Evolutionary conservation across 2,113 vertebrate genomes (phyloP).

Genomic region (Prunella himalayana): DNA sequence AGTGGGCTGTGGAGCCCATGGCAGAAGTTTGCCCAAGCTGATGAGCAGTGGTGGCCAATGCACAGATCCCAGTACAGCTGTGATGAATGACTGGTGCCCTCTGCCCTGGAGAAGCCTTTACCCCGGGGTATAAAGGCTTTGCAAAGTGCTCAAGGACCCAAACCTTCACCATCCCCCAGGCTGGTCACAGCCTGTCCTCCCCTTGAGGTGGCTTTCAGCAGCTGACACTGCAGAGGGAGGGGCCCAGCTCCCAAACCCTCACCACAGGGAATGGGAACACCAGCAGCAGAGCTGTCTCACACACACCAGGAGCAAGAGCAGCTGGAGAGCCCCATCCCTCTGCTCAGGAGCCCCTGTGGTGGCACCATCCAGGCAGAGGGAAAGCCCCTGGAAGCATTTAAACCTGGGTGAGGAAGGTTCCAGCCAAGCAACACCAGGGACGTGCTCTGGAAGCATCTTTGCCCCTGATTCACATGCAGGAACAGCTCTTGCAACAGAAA

Average conservation of each 20-base stretch:
- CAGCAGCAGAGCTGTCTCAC: not conserved
- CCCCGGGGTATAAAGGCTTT: fast-evolving
- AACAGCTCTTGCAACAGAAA: fast-evolving
- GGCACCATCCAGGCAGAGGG: not conserved
- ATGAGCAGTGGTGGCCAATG: fast-evolving
- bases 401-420: not conserved
- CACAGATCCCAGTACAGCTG: not conserved
- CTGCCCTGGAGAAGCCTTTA: not conserved
- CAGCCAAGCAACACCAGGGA: not conserved
- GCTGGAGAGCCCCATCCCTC: fast-evolving
- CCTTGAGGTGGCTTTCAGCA: not conserved
- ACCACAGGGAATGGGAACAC: not conserved
- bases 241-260: not conserved
- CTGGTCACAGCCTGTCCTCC: not conserved
- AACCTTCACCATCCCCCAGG: not conserved
- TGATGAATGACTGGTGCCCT: not conserved
- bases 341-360: fast-evolving
- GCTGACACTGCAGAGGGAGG: not conserved
- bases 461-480: fast-evolving
- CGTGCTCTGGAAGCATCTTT: not conserved
- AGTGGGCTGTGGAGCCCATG: not conserved
- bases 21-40: not conserved
- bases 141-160: not conserved
- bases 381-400: not conserved
- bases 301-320: fast-evolving